phyloP scores from a whole-genome alignment of 2,113 vertebrate species.

The Siniperca chuatsi region DNA sequence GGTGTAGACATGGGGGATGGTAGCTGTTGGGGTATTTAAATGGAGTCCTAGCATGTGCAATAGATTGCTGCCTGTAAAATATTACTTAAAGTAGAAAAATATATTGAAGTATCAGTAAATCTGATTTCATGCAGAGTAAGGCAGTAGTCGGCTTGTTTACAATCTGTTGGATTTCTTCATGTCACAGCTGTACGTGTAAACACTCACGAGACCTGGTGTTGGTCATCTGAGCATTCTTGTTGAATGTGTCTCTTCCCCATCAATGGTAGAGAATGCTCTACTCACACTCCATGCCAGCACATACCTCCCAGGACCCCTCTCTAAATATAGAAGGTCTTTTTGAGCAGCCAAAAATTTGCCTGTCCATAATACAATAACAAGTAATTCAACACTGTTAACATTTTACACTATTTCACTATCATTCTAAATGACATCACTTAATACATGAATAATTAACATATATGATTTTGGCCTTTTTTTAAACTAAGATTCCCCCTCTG shows the following conservation, averaged over 20 bases:
- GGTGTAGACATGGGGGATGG: constrained; percentile 25
- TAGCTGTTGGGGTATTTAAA: constrained; percentile 35
- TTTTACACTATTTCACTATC: not conserved
- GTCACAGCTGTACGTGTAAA: constrained; percentile 58
- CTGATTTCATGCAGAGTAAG: not conserved
- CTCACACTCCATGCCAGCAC: constrained; percentile 79
- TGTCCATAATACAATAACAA: constrained; percentile 49
- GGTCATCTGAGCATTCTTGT: constrained; percentile 74
- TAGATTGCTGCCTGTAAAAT: not conserved
- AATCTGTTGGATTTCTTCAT: constrained; percentile 15
- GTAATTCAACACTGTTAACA: not conserved
- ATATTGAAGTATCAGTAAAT: no score
- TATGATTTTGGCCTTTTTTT: not conserved
- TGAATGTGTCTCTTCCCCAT: constrained; percentile 75
- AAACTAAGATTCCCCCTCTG: constrained; percentile 17
- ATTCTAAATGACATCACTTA: not conserved
- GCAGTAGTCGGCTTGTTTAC: not conserved
- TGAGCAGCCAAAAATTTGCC: constrained; percentile 73
- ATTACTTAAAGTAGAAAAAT: not conserved
- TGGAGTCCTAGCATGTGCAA: constrained; percentile 8
- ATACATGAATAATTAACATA: not conserved
- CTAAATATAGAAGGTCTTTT: constrained; percentile 85
- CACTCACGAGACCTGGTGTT: constrained; percentile 54
- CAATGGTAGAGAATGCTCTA: constrained; percentile 79
- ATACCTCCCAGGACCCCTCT: constrained; percentile 84